phyloP scores from a whole-genome alignment of 2,888 invertebrate species.

The Limulus polyphemus region DNA sequence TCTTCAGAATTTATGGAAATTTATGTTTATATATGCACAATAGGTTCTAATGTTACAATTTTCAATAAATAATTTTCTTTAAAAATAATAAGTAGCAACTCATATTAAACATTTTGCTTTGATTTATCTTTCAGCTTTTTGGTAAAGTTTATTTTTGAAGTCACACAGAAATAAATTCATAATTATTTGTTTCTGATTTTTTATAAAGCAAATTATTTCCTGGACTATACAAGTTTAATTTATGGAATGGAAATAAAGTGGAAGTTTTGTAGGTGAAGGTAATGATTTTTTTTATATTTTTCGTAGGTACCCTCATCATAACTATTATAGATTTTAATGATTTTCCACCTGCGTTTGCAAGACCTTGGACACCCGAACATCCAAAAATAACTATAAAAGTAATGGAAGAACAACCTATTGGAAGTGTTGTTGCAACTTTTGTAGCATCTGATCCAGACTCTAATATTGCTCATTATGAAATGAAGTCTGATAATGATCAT shows the following conservation, averaged over 20 bases:
- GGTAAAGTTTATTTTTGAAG: too few relatives aligned
- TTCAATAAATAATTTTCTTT: too few relatives aligned
- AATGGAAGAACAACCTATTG: conserved; percentile 68
- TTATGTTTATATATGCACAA: too few relatives aligned
- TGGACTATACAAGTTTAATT: too few relatives aligned
- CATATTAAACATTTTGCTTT: too few relatives aligned
- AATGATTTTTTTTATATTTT: neutral
- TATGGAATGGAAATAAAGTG: conserved; percentile 12
- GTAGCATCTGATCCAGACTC: conserved; percentile 67
- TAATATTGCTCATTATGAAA: conserved; percentile 60
- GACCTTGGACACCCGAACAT: conserved; percentile 56
- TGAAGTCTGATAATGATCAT: conserved; percentile 54
- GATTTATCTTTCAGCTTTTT: too few relatives aligned
- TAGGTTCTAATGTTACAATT: too few relatives aligned
- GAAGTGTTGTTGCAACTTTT: conserved; percentile 61
- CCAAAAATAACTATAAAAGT: conserved; percentile 53
- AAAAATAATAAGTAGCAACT: too few relatives aligned
- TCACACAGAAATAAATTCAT: too few relatives aligned
- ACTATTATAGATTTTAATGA: conserved; percentile 49
- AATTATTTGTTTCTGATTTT: too few relatives aligned
- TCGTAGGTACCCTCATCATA: conserved; percentile 48
- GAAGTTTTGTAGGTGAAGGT: neutral
- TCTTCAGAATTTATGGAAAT: too few relatives aligned
- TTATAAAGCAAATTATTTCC: too few relatives aligned
- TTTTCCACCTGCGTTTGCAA: conserved; percentile 48